Conservation (phyloP, 1,140 invertebrate species). For the Chironomus striatipennis region DNA sequence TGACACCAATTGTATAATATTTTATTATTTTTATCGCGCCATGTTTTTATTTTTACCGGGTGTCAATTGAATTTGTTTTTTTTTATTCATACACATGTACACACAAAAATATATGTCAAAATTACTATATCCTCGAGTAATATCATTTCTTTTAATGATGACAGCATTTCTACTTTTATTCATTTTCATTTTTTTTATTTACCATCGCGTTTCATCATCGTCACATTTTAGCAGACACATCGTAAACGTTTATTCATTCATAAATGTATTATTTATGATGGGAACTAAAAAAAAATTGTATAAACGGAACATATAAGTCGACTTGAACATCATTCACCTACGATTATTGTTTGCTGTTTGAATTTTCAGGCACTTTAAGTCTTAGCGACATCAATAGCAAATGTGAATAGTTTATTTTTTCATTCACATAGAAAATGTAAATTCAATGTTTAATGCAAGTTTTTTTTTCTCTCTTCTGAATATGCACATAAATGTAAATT, state of each 20-base stretch:
- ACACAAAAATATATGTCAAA: background rate
- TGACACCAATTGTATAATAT: background rate
- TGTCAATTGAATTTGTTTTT: background rate
- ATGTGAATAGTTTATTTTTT: no score
- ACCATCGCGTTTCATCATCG: background rate
- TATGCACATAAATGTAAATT: no score
- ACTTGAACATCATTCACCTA: no score
- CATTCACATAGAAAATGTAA: no score
- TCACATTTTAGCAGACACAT: background rate
- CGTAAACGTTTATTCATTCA: background rate
- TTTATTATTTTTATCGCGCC: background rate
- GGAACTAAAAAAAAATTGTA: background rate
- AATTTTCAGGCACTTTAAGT: no score
- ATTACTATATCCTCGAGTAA: background rate
- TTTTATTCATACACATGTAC: background rate
- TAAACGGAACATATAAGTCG: no score
- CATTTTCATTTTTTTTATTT: no score
- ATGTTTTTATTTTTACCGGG: background rate
- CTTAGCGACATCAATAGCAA: no score
- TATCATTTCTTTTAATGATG: background rate
- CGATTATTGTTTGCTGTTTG: no score
- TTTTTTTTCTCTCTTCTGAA: no score
- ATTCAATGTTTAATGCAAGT: no score
- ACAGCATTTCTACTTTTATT: background rate
- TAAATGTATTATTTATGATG: background rate